Conservation (phyloP, 2,113 vertebrate species). For the Lagopus muta region DNA sequence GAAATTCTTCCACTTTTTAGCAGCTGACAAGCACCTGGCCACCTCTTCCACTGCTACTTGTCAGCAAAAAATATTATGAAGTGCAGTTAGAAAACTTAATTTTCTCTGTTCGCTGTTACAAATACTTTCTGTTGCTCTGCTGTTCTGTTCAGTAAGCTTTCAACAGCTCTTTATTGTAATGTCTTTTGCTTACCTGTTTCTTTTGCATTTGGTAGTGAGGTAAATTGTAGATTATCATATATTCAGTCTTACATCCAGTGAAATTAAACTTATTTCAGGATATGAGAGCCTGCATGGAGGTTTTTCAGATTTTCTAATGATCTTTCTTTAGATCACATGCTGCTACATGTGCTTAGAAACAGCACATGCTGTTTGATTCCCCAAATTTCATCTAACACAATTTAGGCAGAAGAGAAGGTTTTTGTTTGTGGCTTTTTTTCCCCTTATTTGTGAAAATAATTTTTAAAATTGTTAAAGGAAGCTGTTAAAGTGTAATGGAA, state of each 20-base stretch:
- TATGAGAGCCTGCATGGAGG: fast-evolving
- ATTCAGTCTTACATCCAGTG: fast-evolving
- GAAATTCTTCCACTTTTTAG: not conserved
- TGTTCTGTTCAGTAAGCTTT: not conserved
- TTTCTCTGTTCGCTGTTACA: not conserved
- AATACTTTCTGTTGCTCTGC: not conserved
- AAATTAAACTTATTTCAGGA: not conserved
- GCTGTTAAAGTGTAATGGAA: not conserved
- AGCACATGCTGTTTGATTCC: not conserved
- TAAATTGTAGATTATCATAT: not conserved
- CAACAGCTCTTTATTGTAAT: not conserved
- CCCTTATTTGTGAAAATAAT: not conserved
- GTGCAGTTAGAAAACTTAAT: not conserved
- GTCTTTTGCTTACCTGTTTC: not conserved
- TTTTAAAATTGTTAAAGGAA: not conserved
- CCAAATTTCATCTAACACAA: not conserved
- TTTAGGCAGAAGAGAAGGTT: not conserved
- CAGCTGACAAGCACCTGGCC: not conserved
- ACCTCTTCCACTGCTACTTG: not conserved
- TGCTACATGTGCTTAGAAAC: not conserved
- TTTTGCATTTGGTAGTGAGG: not conserved
- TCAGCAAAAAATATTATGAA: not conserved
- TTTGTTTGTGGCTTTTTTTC: not conserved
- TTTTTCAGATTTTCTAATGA: not conserved
- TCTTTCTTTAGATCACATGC: not conserved